Base-by-base conservation (phyloP, 1,140 invertebrate species). In the Phocides pigmalion region DNA sequence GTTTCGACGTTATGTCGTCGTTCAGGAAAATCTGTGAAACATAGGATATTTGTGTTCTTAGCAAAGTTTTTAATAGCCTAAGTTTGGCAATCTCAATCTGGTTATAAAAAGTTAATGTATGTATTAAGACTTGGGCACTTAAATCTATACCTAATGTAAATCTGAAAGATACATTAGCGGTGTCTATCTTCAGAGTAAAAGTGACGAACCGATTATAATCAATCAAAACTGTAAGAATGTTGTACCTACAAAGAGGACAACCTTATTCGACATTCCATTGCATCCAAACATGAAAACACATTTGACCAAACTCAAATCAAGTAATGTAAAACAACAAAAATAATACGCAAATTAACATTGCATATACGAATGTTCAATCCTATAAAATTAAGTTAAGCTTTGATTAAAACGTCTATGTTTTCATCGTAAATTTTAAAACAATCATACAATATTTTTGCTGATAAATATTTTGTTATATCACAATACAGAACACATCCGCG, bases 401-500 rank as follows among this genome's bases (percentile, higher is more conserved):
- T 32, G 28, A 11, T 32, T 32, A 11, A 32, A 32, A 32, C 9
- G 9, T 11, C 9, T 32, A 32, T 32, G 3, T 32, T 32, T 11
- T 32, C 28, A 0, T 32, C 28, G 28, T 32, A n/a, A 32, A n/a
- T 25, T 25, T 47, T 47, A 49, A 49, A 12, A n/a, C 12, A 54
- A 54, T 54, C 39, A 12, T 12, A 39, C n/a, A 12, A 53, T 11
- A 9, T 53, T 53, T n/a, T 39, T 11, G 12, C 35, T 39, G 35
- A 16, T 54, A 54, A 54, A 54, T 17, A 41, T 42, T n/a, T n/a
- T n/a, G n/a, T n/a, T 25, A 28, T 22, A 25, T 54, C 28, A 11
- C 64, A 77, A 79, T 74, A 77, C 75, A 72, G 81, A 84, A 87
- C 77, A 81, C 56, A 62, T 68, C 74, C 81, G 56, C 81, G 59